Base-by-base conservation (phyloP, 2,113 vertebrate genomes). In the Cheirogaleus medius region DNA sequence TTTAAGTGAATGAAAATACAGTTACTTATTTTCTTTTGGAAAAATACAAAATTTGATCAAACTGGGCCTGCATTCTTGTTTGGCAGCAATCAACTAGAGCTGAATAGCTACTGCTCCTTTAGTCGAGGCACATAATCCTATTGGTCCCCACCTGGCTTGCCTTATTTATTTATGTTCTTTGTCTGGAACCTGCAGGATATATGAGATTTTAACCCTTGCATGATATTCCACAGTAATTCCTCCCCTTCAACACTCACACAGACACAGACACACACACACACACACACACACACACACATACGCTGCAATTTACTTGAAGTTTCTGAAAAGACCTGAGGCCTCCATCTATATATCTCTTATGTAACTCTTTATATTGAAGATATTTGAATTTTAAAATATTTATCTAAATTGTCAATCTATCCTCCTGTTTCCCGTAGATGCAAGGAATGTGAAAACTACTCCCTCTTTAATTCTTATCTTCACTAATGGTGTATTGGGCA, bases 381-480 rank as follows among this genome's bases (percentile, higher is more conserved):
- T 47, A 6, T 44, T 85, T 64, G 83, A 39, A 37, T 39, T 90
- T 86, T 77, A 25, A 3, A 37, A 17, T 52, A 83, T 27, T 23
- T 85, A 39, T 49, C 37, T 73, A 44, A 81, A 93, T 82, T 86
- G 8, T 93, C 58, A 82, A 76, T 32, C 86, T 81, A 58, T 82
- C 58, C 37, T 76, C 13, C 44, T 39, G 27, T 92, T 78, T 83
- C 54, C 32, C 47, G 47, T 47, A 39, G 92, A 89, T 60, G 13
- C 13, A 88, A 91, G 12, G 27, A 63, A 34, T 82, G 52, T n/a
- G 85, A 71, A 95, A 81, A 6, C n/a, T n/a, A 71, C 4, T 82
- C 32, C 21, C 66, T 39, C 37, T 86, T 97, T 90, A 90, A 77
- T 89, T 91, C 11, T 15, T 82, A 86, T 73, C 32, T 91, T 94